Evolutionary conservation across 2,797 vertebrate genomes (phyloP).

Genomic region (Pelodytes ibericus): DNA sequence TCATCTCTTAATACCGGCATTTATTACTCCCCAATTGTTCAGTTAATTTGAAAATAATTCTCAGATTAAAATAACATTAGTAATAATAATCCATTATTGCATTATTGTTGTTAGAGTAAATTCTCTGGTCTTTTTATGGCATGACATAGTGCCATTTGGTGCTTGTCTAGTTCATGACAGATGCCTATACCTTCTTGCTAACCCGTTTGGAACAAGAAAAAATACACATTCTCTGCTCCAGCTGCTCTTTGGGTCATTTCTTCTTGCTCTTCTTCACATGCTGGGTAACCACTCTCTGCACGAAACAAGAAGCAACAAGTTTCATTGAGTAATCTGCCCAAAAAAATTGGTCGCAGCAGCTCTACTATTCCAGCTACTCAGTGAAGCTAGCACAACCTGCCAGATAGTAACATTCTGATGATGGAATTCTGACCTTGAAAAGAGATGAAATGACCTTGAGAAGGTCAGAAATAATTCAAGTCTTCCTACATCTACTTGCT

Average conservation of each 20-base stretch:
- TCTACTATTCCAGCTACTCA: slow-evolving; percentile 18
- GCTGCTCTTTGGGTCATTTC: background rate
- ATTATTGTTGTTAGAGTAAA: no score
- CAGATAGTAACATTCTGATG: slow-evolving; percentile 23
- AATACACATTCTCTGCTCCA: background rate
- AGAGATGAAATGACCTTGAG: slow-evolving; percentile 35
- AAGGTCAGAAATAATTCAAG: slow-evolving; percentile 33
- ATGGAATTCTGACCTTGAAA: background rate
- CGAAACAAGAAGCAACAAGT: slow-evolving; percentile 51
- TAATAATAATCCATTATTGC: no score
- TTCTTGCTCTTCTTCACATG: background rate
- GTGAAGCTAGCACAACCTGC: no score
- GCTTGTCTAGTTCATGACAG: background rate
- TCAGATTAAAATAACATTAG: no score
- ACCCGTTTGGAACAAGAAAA: background rate
- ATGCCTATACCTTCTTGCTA: background rate
- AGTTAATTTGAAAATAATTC: no score
- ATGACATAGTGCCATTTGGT: no score
- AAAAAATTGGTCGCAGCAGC: slow-evolving; percentile 26
- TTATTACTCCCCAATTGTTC: no score
- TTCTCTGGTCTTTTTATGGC: no score
- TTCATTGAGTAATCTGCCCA: slow-evolving; percentile 10
- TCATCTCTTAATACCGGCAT: no score
- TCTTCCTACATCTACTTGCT: background rate
- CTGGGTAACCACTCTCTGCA: background rate